Conservation (phyloP, 2,797 vertebrate genomes). For the Clangula hyemalis region DNA sequence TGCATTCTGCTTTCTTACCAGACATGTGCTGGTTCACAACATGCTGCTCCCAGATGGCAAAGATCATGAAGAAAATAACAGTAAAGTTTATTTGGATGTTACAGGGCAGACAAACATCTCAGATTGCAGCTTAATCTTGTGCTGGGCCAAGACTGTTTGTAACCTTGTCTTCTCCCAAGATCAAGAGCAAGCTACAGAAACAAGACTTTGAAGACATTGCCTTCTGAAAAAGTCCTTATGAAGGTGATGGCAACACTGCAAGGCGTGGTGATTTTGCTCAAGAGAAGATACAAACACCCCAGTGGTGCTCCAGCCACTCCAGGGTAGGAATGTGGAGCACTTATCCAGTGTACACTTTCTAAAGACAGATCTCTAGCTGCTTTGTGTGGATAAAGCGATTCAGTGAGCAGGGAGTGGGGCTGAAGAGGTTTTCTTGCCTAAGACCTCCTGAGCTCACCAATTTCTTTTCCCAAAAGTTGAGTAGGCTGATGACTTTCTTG, state of each 20-base stretch:
- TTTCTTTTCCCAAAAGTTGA: neutral
- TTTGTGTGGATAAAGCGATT: neutral
- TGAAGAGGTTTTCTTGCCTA: neutral
- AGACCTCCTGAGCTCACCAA: accelerated
- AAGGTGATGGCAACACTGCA: neutral
- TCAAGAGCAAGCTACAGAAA: neutral
- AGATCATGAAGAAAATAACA: neutral
- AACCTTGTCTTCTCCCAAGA: neutral
- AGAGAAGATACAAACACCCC: neutral
- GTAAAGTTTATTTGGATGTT: neutral
- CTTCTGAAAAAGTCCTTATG: neutral
- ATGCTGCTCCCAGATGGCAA: neutral
- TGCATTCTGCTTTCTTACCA: neutral
- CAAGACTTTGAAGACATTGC: neutral
- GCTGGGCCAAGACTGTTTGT: neutral
- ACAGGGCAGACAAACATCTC: neutral
- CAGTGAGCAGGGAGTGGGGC: neutral
- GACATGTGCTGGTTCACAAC: accelerated
- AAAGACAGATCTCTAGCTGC: neutral
- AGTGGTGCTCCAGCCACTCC: neutral
- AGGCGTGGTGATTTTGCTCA: neutral
- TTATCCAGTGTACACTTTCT: accelerated
- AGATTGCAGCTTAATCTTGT: neutral
- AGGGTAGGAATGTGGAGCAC: neutral
- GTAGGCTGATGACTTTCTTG: neutral